Evolutionary conservation across 2,888 invertebrate genomes (phyloP).

Genomic region (Thyatira batis): DNA sequence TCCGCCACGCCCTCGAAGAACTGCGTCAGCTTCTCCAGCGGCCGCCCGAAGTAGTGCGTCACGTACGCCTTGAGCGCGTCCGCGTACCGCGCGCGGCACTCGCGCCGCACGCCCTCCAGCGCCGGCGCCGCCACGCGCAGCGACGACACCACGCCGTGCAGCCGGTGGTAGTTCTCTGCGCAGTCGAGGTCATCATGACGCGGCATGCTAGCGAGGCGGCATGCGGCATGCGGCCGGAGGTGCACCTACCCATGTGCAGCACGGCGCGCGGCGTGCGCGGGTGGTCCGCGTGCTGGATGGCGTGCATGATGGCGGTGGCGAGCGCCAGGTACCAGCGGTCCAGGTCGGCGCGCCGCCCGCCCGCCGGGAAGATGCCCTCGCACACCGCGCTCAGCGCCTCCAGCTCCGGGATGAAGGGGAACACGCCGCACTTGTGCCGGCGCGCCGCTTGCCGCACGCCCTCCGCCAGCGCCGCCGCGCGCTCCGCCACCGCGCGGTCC

Average conservation of each 20-base stretch:
- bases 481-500: constrained; percentile 94
- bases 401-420: constrained; percentile 94
- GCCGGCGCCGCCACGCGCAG: constrained; percentile 94
- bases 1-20: constrained; percentile 99
- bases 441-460: constrained; percentile 45
- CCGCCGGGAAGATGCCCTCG: constrained; percentile 93
- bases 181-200: no score
- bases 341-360: constrained; percentile 93
- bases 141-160: constrained; percentile 92
- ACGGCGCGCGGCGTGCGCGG: constrained; percentile 91
- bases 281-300: constrained; percentile 91
- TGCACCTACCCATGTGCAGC: constrained; percentile 29
- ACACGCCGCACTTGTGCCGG: constrained; percentile 91
- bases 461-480: constrained; percentile 91
- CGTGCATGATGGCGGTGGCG: constrained; percentile 92
- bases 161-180: constrained; percentile 95
- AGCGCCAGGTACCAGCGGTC: constrained; percentile 95
- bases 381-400: constrained; percentile 94
- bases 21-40: constrained; percentile 83
- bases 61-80: constrained; percentile 96
- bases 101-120: constrained; percentile 93
- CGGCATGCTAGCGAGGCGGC: no score
- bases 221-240: background rate
- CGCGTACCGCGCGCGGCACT: constrained; percentile 94
- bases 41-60: constrained; percentile 94